Evolutionary conservation across 2,888 invertebrate genomes (phyloP).

Genomic region (Germaria angustata): DNA sequence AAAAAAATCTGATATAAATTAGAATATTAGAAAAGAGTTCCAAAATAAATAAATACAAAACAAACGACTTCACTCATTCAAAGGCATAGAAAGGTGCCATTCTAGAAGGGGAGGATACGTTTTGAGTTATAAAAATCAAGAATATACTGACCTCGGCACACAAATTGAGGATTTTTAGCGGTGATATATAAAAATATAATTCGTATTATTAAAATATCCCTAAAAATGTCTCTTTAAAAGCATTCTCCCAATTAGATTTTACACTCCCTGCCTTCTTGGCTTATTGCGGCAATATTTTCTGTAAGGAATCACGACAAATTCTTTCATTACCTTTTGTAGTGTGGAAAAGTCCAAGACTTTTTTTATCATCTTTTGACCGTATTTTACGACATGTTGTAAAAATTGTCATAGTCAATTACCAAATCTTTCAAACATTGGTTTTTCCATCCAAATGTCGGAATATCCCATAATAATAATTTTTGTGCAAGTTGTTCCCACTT

Average conservation of each 20-base stretch:
- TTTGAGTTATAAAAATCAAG: too few species aligned
- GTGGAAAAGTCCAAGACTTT: too few species aligned
- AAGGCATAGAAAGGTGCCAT: too few species aligned
- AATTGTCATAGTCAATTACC: not conserved
- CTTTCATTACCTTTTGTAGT: not conserved
- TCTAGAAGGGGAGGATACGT: too few species aligned
- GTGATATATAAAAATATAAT: too few species aligned
- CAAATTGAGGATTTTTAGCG: too few species aligned
- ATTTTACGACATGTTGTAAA: not conserved
- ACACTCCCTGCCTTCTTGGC: not conserved
- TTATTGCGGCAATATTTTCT: conserved; percentile 40
- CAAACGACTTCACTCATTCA: too few species aligned
- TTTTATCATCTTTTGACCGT: too few species aligned
- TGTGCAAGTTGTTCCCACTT: not conserved
- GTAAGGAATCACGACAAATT: conserved; percentile 25
- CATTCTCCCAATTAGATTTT: not conserved
- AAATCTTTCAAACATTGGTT: not conserved
- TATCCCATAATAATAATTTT: not conserved
- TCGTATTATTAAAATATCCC: not conserved
- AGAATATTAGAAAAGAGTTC: too few species aligned
- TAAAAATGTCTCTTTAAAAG: not conserved
- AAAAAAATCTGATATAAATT: too few species aligned
- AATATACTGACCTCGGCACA: too few species aligned
- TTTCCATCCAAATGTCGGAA: not conserved
- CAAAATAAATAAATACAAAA: too few species aligned